Conservation (phyloP, 2,888 invertebrate species). For the Hydropsyche betteni region DNA sequence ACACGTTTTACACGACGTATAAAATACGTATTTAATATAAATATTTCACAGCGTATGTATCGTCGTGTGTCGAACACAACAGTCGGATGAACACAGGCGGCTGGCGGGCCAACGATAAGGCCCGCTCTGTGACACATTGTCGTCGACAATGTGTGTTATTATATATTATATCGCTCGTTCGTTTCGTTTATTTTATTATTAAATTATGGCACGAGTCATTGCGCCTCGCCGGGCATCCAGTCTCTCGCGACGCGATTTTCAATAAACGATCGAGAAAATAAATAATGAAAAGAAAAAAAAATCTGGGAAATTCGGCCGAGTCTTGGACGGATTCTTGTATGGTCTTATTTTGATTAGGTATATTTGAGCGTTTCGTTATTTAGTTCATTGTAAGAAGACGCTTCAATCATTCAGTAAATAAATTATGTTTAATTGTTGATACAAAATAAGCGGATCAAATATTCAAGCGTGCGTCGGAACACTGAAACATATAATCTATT, state of each 20-base stretch:
- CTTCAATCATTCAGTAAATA: no score
- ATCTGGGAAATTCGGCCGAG: no score
- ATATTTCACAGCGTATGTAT: background rate
- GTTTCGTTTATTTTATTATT: conserved; percentile 31
- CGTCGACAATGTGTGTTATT: conserved; percentile 26
- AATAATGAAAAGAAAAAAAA: no score
- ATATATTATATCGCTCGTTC: conserved; percentile 19
- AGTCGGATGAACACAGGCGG: conserved; percentile 30
- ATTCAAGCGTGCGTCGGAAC: no score
- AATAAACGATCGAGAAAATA: background rate
- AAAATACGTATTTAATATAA: background rate
- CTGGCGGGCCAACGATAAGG: conserved; percentile 14
- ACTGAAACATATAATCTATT: no score
- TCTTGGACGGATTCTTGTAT: no score
- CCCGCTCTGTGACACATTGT: conserved; percentile 31
- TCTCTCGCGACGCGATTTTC: background rate
- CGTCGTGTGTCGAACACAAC: background rate
- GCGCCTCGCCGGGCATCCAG: conserved; percentile 2
- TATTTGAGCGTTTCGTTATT: no score
- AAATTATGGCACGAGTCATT: conserved; percentile 25
- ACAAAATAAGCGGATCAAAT: no score
- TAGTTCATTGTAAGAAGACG: no score
- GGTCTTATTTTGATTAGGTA: no score
- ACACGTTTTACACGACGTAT: background rate
- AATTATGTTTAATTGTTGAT: no score